Evolutionary conservation across 2,888 invertebrate species (phyloP), one percentile per base, ranked within the genome.

Genomic region (Synanthedon andrenaeformis): DNA sequence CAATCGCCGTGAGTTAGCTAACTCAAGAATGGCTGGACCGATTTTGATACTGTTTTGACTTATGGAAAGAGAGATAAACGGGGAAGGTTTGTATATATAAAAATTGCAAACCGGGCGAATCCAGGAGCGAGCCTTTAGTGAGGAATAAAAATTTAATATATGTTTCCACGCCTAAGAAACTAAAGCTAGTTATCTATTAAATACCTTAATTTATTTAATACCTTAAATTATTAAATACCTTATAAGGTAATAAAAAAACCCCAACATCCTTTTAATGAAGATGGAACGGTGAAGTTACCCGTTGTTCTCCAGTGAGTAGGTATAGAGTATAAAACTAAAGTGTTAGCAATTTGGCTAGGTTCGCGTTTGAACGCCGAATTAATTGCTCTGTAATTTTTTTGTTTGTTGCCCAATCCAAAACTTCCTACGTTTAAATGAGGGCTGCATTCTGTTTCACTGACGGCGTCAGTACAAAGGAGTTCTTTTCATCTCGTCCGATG

Each of bases 351-450:
- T 69, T 23, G 17, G 49, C 23, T 13, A 5, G 51, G 14, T 12
- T n/a, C 5, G 28, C 63, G 59, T 64, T 66, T 68, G 62, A 62
- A 60, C 66, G 61, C 54, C 57, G 59, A 57, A 67, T 70, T 77
- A 76, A 79, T 77, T 74, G 67, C 69, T 61, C 57, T 66, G 67
- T 77, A 69, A 78, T 76, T 72, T 63, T 70, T 69, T 68, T 76
- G 73, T 75, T 76, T 74, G 73, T 75, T 76, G 73, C 69, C 49
- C 42, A 57, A 54, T 52, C 52, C 50, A 52, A 51, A 52, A 53
- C 53, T 51, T 54, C 55, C 49, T 42, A 52, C 41, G 51, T 50
- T 51, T 54, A 55, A 57, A 55, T 54, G 52, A 52, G 53, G 13
- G 28, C 41, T 2, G 45, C 45, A n/a, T 45, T 45, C 45, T 45